Evolutionary conservation across 2,888 invertebrate genomes (phyloP).

Genomic region (Noctua comes): DNA sequence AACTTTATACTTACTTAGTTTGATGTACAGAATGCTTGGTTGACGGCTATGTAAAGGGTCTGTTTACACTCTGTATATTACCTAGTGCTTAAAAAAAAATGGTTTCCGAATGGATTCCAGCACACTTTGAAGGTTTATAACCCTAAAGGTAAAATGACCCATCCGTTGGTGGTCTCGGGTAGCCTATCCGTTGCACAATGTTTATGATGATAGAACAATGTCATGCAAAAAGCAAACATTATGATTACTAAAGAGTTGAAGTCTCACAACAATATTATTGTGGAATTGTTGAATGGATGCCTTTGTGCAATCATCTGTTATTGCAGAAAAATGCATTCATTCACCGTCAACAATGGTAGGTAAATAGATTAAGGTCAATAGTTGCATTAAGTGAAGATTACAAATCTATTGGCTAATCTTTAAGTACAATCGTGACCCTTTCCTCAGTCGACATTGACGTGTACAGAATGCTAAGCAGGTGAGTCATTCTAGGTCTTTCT

Average conservation of each 20-base stretch:
- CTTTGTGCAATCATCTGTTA: neutral
- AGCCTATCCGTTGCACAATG: neutral
- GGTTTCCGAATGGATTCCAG: neutral
- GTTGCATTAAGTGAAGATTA: slow-evolving; percentile 31
- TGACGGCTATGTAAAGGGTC: too few relatives aligned
- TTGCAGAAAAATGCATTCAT: slow-evolving; percentile 40
- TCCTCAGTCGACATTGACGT: slow-evolving; percentile 42
- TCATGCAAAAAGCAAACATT: neutral
- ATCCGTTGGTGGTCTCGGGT: neutral
- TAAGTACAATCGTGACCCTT: slow-evolving; percentile 53
- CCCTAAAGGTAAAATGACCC: neutral
- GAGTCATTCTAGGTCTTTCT: slow-evolving; percentile 2
- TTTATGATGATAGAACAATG: neutral
- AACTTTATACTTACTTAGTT: too few relatives aligned
- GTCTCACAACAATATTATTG: neutral
- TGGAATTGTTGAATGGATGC: neutral
- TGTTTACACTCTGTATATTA: too few relatives aligned
- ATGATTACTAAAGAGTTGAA: neutral
- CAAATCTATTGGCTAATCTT: slow-evolving; percentile 44
- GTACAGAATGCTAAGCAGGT: slow-evolving; percentile 30
- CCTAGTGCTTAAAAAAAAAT: too few relatives aligned
- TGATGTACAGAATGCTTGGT: too few relatives aligned
- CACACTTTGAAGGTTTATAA: neutral
- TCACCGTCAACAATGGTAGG: slow-evolving; percentile 18
- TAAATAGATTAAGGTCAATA: slow-evolving; percentile 22